Evolutionary conservation across 2,113 vertebrate genomes (phyloP), one percentile per base, ranked within the genome.

Genomic region (Solea senegalensis): DNA sequence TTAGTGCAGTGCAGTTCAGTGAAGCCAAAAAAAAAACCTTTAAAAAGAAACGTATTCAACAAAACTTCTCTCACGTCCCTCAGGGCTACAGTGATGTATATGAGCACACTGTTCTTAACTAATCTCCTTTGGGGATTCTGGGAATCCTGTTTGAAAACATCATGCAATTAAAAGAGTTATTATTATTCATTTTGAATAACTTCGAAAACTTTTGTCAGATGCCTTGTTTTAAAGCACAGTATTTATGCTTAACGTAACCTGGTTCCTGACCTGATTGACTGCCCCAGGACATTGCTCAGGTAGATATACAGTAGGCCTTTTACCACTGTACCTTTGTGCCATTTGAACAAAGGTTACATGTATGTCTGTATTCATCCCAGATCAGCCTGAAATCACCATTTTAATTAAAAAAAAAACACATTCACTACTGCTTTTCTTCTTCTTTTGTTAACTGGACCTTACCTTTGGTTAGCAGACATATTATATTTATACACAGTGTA

Each of bases 371-470:
- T 75, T 58, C 53, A 86, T 76, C 34, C 61, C 78, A 66, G 65
- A 82, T 90, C 60, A 77, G 67, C 64, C 48, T 61, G 41, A 83
- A 80, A 82, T 74, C 57, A 68, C n/a, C 7, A 79, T 49, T 53
- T 39, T 34, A 53, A 71, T 77, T 66, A 65, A 48, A 78, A 40
- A 40, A 21, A 21, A 21, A 27, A 48, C 16, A 58, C 60, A 66
- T 83, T 84, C 59, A 84, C 88, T 73, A 79, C 67, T 39, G 53
- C 51, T 77, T 72, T 69, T 46, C 60, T 55, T 21, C 41, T 43
- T 26, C 21, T 26, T 52, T 9, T 52, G 2, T 60, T 66, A 74
- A 69, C 53, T 56, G 49, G 48, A 13, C 41, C 11, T 65, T 10
- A 13, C 41, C 11, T 65, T 10, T 9, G 52, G 15, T 15, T 72